These are phyloP conservation scores for Cybosia mesomella DNA, from an alignment of 2,888 invertebrate species.

Conservation along the genomic window DNA sequence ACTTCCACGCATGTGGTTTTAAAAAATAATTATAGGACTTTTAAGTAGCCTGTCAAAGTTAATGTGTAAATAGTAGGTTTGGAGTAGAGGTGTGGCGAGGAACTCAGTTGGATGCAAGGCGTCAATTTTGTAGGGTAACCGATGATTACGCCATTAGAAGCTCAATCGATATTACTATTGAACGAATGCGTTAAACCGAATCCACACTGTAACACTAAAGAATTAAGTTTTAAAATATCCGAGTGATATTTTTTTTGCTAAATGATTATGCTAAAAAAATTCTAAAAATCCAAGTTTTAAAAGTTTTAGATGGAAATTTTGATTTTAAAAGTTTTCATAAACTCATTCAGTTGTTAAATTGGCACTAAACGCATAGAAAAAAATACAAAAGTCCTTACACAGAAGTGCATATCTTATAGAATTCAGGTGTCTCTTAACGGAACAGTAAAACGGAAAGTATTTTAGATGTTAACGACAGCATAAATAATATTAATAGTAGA, in stretches of 20 bases:
- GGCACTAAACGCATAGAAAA: too few species aligned
- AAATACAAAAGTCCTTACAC: too few species aligned
- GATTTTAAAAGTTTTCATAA: too few species aligned
- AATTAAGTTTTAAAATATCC: not conserved
- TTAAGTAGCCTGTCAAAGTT: conserved; percentile 83
- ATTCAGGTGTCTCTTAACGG: too few species aligned
- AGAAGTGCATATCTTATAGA: too few species aligned
- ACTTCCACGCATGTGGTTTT: conserved; percentile 72
- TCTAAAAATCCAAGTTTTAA: too few species aligned
- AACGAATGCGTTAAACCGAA: conserved; percentile 54
- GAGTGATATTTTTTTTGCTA: not conserved
- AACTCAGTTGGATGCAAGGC: conserved; percentile 72
- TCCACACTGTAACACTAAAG: conserved; percentile 18
- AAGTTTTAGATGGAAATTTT: too few species aligned
- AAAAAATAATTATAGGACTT: conserved; percentile 81
- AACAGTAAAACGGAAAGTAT: too few species aligned
- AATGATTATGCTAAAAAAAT: too few species aligned
- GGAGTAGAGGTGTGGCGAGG: conserved; percentile 65
- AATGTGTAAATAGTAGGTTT: conserved; percentile 85
- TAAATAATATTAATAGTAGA: too few species aligned
- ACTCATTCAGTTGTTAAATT: too few species aligned
- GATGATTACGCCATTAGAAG: conserved; percentile 83
- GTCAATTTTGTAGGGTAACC: conserved; percentile 81
- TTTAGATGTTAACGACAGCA: too few species aligned
- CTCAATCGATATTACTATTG: conserved; percentile 82